Evolutionary conservation across 2,888 invertebrate genomes (phyloP), one percentile per base, ranked within the genome.

Genomic region (Lasioglossum malachurum): DNA sequence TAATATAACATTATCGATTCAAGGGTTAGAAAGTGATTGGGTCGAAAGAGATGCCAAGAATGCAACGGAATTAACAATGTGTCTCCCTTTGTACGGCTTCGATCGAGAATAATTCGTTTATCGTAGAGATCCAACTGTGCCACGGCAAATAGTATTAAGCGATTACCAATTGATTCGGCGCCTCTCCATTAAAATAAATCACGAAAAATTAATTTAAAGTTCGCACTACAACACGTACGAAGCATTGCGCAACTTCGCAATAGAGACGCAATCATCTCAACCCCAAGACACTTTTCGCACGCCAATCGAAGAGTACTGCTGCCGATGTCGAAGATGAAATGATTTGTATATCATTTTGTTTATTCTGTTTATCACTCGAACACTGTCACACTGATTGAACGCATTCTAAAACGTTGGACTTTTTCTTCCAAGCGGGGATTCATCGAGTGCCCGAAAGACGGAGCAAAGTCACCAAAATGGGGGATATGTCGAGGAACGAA

Each of bases 41-140:
- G n/a, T 75, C 75, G 80, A 75, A 57, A 16, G 46, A 74, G 75
- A 27, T 60, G 60, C 27, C 27, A 60, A 60, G 79, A 44, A 23
- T 77, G n/a, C 44, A 19, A 14, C 14, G 4, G 14, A 16, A 1
- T 72, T 64, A 38, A 71, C 76, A 60, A 60, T 60, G 60, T 2
- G 60, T 60, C 71, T 60, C 23, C 27, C 27, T 60, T 60, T 60
- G 60, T 60, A 60, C 16, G 60, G 60, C 27, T 60, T 60, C 60
- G 60, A 60, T 60, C 27, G 27, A 27, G 27, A 60, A 27, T 60
- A 60, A 60, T 60, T 60, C 60, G 60, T 60, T 60, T 60, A 60
- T 60, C 60, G 60, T 27, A 5, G 60, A 27, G 8, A 27, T 60
- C 60, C 16, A 60, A 60, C 27, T 27, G 60, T 27, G 60, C 60